These are phyloP conservation scores for Meda fulgida DNA, from an alignment of 2,797 vertebrate genomes.

Conservation along the genomic window DNA sequence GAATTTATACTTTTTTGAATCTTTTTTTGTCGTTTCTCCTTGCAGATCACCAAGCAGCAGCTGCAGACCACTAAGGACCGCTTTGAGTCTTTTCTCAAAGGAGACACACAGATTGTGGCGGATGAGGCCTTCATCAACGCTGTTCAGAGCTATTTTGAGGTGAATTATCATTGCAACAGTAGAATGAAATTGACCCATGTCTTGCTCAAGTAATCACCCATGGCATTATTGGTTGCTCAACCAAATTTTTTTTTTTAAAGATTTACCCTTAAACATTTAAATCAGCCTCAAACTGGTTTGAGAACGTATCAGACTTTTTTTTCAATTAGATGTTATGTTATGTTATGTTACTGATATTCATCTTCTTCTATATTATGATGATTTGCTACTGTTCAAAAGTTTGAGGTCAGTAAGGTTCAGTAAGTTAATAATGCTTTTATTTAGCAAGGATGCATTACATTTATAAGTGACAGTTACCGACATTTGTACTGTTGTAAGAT, in stretches of 20 bases:
- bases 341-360: neutral
- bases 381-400: neutral
- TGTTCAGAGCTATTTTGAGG: conserved; percentile 98
- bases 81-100: conserved; percentile 98
- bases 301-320: neutral
- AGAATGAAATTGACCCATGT: neutral
- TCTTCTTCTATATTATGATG: too few species aligned
- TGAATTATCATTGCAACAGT: conserved; percentile 68
- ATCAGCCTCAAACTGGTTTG: neutral
- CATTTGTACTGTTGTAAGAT: neutral
- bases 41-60: conserved; percentile 96
- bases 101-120: conserved; percentile 98
- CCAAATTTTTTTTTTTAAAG: neutral
- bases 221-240: neutral
- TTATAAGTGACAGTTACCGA: neutral
- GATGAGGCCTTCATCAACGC: conserved; percentile 99
- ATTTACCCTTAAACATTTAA: neutral
- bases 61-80: conserved; percentile 98
- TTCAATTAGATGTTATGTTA: neutral
- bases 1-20: conserved; percentile 41
- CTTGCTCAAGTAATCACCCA: conserved; percentile 8
- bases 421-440: neutral
- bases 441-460: neutral
- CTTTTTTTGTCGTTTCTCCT: conserved; percentile 16
- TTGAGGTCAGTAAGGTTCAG: neutral